Evolutionary conservation across 1,140 invertebrate species (phyloP).

Genomic region (Catajapyx aquilonaris): DNA sequence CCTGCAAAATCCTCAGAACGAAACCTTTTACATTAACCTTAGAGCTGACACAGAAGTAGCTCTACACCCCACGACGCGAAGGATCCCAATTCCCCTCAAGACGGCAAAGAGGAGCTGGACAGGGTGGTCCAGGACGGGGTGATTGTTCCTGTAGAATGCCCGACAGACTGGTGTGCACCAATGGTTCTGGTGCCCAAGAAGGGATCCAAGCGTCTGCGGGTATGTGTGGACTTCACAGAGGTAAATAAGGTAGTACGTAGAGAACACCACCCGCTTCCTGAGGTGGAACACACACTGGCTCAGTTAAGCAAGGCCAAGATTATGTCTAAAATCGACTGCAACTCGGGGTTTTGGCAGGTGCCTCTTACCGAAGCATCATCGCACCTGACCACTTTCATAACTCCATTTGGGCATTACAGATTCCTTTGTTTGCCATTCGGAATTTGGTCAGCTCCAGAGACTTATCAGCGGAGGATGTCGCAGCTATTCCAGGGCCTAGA

Average conservation of each 20-base stretch:
- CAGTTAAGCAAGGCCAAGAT: no score
- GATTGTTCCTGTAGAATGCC: slow-evolving; percentile 9
- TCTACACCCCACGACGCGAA: slow-evolving; percentile 1
- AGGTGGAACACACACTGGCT: slow-evolving; percentile 7
- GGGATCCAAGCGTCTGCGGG: slow-evolving; percentile 2
- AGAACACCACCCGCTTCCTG: slow-evolving; percentile 5
- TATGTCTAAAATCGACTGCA: slow-evolving; percentile 18
- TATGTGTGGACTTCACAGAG: slow-evolving; percentile 9
- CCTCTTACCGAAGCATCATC: slow-evolving; percentile 15
- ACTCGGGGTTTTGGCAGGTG: slow-evolving; percentile 21
- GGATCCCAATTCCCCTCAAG: slow-evolving; percentile 7
- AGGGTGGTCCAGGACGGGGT: slow-evolving; percentile 8
- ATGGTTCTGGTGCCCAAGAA: slow-evolving; percentile 3
- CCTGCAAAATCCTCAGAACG: neutral
- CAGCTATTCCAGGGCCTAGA: slow-evolving; percentile 12
- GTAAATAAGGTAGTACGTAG: slow-evolving; percentile 5
- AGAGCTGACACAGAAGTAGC: slow-evolving; percentile 5
- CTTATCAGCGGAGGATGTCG: slow-evolving; percentile 11
- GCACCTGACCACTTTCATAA: slow-evolving; percentile 14
- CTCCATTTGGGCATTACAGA: slow-evolving; percentile 16
- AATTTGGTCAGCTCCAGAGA: slow-evolving; percentile 13
- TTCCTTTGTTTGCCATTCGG: slow-evolving; percentile 16
- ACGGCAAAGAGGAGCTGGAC: slow-evolving; percentile 8
- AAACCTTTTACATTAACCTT: slow-evolving; percentile 3
- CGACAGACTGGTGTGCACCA: slow-evolving; percentile 9